Conservation (phyloP, 2,888 invertebrate species). For the Oxycera nigricornis region DNA sequence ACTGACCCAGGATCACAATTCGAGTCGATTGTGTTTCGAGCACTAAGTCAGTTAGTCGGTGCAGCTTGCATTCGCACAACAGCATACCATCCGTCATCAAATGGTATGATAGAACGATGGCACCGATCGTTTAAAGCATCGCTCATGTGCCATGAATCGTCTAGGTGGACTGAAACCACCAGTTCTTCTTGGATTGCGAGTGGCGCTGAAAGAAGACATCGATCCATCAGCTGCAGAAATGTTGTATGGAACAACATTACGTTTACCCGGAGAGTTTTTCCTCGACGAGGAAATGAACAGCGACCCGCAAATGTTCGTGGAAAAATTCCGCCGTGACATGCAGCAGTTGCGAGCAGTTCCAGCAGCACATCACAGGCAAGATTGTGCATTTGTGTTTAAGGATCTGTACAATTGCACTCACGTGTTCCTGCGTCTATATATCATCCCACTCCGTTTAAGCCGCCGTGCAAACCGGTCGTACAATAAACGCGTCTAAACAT, state of each 20-base stretch:
- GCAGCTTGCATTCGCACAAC: neutral
- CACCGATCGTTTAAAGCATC: neutral
- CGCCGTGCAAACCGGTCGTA: too few relatives aligned
- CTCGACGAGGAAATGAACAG: neutral
- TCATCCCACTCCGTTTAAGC: too few relatives aligned
- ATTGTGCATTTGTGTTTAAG: neutral
- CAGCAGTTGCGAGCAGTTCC: neutral
- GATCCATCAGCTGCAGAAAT: neutral
- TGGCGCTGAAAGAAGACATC: neutral
- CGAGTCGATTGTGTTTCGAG: neutral
- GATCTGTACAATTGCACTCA: conserved; percentile 1
- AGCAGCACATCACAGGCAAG: neutral
- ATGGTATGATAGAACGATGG: neutral
- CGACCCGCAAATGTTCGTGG: neutral
- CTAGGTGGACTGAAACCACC: neutral
- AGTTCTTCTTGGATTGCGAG: neutral
- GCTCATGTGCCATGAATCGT: neutral
- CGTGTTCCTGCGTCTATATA: neutral
- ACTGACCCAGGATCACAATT: neutral
- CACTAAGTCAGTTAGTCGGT: neutral
- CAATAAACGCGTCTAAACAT: too few relatives aligned
- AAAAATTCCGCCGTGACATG: neutral
- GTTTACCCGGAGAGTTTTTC: neutral
- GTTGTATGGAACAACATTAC: neutral
- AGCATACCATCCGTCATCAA: neutral